Base-by-base conservation (phyloP, 2,113 vertebrate species). In the Toxotes chatareus region DNA sequence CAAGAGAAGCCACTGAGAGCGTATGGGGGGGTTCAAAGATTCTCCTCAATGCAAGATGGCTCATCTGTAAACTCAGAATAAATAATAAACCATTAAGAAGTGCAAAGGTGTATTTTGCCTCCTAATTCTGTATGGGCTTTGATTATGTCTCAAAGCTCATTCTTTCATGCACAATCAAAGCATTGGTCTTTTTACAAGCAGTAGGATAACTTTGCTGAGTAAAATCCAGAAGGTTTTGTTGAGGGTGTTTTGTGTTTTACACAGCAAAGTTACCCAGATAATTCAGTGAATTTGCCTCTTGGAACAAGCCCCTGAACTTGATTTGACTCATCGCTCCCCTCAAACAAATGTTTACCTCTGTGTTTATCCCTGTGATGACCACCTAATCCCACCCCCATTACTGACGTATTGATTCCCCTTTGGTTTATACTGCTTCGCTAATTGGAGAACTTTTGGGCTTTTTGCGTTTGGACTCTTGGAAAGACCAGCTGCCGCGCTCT, bases 381-480 rank as follows among this genome's bases (percentile, higher is more conserved):
- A 85, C 64, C 56, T 91, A 83, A 84, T 64, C 13, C 80, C 80
- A 4, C 86, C 77, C 85, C 82, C 89, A 16, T 71, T 38, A 62
- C 59, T 85, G 78, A 80, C 56, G 55, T 86, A 80, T 69, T 23
- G 56, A 73, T 73, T 40, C 56, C 19, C 51, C 7, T 38, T 70
- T 74, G 83, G 83, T 88, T 88, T 92, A 86, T 23, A 65, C 53
- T 74, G 42, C 59, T 81, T 34, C 5, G 1, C 89, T 89, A 90
- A 93, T 93, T 87, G 82, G 63, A 86, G 4, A 57, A 81, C 72
- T 61, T 75, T 72, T 80, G 46, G 79, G 13, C 55, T 56, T 79
- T 76, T 85, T 19, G 51, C 85, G 80, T 86, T 86, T 86, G 84
- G 66, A 83, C 77, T 86, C 77, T 77, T 76, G 78, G 81, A 81